Conservation (phyloP, 2,888 invertebrate genomes). For the Orchesella flavescens region DNA sequence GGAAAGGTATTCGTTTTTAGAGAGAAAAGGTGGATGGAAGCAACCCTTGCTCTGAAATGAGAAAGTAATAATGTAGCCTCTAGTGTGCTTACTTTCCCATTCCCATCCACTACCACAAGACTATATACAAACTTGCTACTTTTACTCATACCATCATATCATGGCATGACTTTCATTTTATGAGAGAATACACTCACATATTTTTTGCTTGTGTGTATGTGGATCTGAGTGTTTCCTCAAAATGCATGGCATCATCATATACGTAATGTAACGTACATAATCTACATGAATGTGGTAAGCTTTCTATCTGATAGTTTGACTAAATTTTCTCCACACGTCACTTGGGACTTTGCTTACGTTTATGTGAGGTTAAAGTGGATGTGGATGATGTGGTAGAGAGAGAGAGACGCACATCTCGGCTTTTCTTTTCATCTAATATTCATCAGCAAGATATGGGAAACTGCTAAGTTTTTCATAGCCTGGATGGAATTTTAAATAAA, state of each 20-base stretch:
- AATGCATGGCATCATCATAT: constrained; percentile 12
- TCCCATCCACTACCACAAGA: no score
- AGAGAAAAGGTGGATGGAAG: no score
- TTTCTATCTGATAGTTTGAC: constrained; percentile 71
- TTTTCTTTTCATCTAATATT: constrained; percentile 72
- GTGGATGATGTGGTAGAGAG: constrained; percentile 28
- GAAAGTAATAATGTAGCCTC: no score
- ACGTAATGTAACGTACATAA: constrained; percentile 41
- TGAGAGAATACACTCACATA: not conserved
- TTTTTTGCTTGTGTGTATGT: not conserved
- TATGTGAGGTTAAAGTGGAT: constrained; percentile 37
- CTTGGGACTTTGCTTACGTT: constrained; percentile 67
- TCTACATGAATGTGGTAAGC: constrained; percentile 60
- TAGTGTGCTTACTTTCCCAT: no score
- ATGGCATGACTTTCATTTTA: not conserved
- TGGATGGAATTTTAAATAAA: constrained; percentile 73
- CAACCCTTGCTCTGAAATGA: no score
- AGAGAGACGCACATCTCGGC: constrained; percentile 30
- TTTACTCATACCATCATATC: not conserved
- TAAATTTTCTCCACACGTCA: constrained; percentile 72
- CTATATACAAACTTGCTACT: no score
- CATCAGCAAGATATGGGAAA: constrained; percentile 71
- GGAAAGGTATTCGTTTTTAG: no score
- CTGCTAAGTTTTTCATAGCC: constrained; percentile 72
- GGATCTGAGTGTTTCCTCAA: not conserved